phyloP scores from a whole-genome alignment of 2,113 vertebrate species.

The Mesoclemmys tuberculata region DNA sequence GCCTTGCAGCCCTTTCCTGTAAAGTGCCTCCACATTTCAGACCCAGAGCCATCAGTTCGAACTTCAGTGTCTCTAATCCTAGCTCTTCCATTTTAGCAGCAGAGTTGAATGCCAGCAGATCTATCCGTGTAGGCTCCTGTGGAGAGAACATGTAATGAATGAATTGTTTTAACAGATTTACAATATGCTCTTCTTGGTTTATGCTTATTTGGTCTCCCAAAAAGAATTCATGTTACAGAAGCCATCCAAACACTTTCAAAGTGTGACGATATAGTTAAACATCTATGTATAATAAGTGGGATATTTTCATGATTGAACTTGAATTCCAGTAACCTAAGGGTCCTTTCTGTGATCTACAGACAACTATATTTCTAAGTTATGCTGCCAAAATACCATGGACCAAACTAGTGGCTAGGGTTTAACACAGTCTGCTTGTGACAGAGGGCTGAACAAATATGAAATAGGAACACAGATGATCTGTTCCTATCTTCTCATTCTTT shows the following conservation, averaged over 20 bases:
- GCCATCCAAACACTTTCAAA: not conserved
- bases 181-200: not conserved
- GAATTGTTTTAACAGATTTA: not conserved
- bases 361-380: not conserved
- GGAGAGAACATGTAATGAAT: conserved; percentile 12
- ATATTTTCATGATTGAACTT: not conserved
- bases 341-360: not conserved
- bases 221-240: not conserved
- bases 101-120: conserved; percentile 76
- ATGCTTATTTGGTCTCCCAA: not conserved
- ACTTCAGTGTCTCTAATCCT: conserved; percentile 90
- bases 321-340: not conserved
- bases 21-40: conserved; percentile 95
- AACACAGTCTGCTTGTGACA: not conserved
- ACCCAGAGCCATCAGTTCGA: conserved; percentile 82
- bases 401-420: not conserved
- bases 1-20: conserved; percentile 86
- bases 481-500: not conserved
- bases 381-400: not conserved
- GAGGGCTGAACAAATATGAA: not conserved
- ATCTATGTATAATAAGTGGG: not conserved
- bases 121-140: conserved; percentile 64
- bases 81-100: conserved; percentile 83
- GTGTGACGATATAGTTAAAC: not conserved
- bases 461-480: not conserved